Percentiles rank a stretch among this genome's conserved stretches.
Evolutionary conservation across 2,888 invertebrate genomes (phyloP).

Genomic region (Nephrotoma guestfalica): DNA sequence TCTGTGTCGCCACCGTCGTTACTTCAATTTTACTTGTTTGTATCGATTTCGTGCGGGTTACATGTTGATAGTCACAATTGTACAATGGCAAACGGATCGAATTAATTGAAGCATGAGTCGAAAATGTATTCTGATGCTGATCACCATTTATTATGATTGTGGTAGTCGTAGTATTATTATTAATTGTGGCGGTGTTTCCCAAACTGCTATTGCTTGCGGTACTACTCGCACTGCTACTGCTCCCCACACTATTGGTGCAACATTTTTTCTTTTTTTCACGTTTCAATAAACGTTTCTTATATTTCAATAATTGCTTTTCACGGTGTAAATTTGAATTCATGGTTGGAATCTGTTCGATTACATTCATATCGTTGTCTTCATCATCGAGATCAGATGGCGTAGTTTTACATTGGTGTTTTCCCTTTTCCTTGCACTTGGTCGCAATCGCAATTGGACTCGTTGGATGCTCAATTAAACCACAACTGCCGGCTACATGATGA

Average conservation of each 20-base stretch:
- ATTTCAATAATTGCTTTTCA: constrained; percentile 30
- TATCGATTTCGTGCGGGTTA: constrained; percentile 15
- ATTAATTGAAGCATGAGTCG: constrained; percentile 15
- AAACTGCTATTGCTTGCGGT: not conserved
- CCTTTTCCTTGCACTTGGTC: constrained; percentile 48
- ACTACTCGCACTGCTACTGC: not conserved
- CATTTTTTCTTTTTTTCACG: constrained; percentile 23
- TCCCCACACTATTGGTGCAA: not conserved
- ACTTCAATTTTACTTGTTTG: constrained; percentile 23
- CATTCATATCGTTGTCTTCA: constrained; percentile 39
- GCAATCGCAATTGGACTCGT: not conserved
- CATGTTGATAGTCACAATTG: not conserved
- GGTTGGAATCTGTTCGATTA: constrained; percentile 17
- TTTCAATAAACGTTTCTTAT: constrained; percentile 31
- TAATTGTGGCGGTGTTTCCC: not conserved
- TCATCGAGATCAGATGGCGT: constrained; percentile 40
- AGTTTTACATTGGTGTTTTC: constrained; percentile 54
- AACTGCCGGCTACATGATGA: not conserved
- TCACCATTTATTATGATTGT: not conserved
- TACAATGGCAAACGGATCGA: constrained; percentile 19
- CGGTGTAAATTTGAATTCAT: constrained; percentile 20
- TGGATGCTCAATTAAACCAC: not conserved
- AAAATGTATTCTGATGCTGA: constrained; percentile 7
- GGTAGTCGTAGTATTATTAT: not conserved
- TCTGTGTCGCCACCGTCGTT: constrained; percentile 33